A percentile compares a stretch with the other conserved stretches of the same genome.
Conservation (phyloP, 2,797 vertebrate species). For the Gila robusta region DNA sequence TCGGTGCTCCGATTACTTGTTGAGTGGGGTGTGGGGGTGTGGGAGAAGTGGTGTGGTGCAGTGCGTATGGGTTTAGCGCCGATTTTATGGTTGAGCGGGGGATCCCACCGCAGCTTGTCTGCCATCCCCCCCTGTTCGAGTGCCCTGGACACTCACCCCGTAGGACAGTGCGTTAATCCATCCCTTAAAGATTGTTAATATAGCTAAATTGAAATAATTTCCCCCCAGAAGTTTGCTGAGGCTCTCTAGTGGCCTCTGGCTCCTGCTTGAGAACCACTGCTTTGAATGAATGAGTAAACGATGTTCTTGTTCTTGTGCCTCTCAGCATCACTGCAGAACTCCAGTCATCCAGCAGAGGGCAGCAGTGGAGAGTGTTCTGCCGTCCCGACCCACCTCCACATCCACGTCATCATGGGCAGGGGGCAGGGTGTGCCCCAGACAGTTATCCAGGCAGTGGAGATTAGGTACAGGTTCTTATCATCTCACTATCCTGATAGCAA, state of each 20-base stretch:
- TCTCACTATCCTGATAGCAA: neutral
- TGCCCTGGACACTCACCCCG: too few relatives aligned
- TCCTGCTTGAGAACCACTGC: neutral
- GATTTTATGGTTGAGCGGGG: too few relatives aligned
- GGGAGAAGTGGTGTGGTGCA: too few relatives aligned
- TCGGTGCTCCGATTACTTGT: too few relatives aligned
- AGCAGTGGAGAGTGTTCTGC: slow-evolving; percentile 76
- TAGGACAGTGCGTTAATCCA: too few relatives aligned
- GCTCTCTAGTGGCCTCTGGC: neutral
- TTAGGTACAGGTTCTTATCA: slow-evolving; percentile 77
- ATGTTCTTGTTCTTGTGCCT: neutral
- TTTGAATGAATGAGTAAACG: neutral
- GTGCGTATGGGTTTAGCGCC: too few relatives aligned
- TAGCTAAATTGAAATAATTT: neutral
- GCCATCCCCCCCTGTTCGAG: too few relatives aligned
- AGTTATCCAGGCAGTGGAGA: slow-evolving; percentile 82
- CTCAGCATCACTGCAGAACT: slow-evolving; percentile 71
- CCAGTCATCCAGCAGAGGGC: slow-evolving; percentile 60
- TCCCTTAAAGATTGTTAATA: neutral
- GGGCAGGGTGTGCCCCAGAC: slow-evolving; percentile 80
- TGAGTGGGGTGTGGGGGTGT: too few relatives aligned
- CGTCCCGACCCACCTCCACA: slow-evolving; percentile 83
- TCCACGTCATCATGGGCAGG: slow-evolving; percentile 75
- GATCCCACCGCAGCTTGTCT: too few relatives aligned
- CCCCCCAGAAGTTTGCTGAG: neutral